Conservation (phyloP, 2,888 invertebrate species). For the Amiota communis region DNA sequence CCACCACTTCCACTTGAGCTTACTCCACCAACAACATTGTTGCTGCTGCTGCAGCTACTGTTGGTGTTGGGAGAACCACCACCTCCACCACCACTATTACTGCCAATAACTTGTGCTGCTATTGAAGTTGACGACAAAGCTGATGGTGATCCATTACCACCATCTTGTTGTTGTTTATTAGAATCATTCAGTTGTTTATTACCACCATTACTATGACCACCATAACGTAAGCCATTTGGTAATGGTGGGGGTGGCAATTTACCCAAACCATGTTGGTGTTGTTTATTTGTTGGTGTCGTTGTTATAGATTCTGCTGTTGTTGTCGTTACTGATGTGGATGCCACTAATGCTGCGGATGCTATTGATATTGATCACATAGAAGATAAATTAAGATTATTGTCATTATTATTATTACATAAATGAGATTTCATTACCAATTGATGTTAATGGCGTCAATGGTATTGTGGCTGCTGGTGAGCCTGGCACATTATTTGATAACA, state of each 20-base stretch:
- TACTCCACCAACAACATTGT: slow-evolving; percentile 12
- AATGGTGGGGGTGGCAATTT: slow-evolving; percentile 28
- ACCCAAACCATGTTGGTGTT: background rate
- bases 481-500: slow-evolving; percentile 29
- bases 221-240: slow-evolving; percentile 19
- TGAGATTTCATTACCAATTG: slow-evolving; percentile 26
- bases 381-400: background rate
- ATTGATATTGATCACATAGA: slow-evolving; percentile 38
- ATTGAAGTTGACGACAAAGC: slow-evolving; percentile 32
- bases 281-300: background rate
- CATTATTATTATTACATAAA: slow-evolving; percentile 6
- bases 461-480: slow-evolving; percentile 30
- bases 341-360: slow-evolving; percentile 24
- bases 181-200: background rate
- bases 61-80: slow-evolving; percentile 48
- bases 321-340: slow-evolving; percentile 43
- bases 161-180: background rate
- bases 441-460: slow-evolving; percentile 34
- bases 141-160: slow-evolving; percentile 26
- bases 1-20: background rate
- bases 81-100: slow-evolving; percentile 43
- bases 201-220: background rate
- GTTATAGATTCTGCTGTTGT: slow-evolving; percentile 32
- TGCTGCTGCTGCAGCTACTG: slow-evolving; percentile 47
- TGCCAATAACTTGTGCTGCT: slow-evolving; percentile 41